Base-by-base conservation (phyloP, 2,113 vertebrate species). In the Eubucco bourcierii region DNA sequence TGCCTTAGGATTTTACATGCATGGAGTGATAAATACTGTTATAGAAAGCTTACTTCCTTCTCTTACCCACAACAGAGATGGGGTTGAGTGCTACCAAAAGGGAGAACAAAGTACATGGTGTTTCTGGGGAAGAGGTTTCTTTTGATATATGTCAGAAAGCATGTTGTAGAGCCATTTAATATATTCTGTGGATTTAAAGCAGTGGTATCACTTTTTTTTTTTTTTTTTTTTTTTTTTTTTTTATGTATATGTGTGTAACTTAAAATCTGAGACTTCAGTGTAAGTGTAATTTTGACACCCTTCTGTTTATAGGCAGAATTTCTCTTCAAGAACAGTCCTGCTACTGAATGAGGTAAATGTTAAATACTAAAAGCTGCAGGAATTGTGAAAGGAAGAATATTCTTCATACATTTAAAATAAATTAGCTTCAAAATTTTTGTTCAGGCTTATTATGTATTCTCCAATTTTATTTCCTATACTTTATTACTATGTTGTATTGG, bases 261-360 rank as follows among this genome's bases (percentile, higher is more conserved):
- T 4, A 4, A 84, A 92, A 23, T 9, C 37, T 23, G 39, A 87
- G 19, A 59, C 31, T 52, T 77, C 31, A 79, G 75, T 63, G 29
- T 68, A 56, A 81, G 37, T 68, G 27, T 84, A 53, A 83, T 47
- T 77, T 90, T 72, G 59, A 61, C 81, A 81, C 29, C 70, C 65
- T 91, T 97, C 74, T 78, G 29, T 92, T 96, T 96, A 52, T 28
- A 98, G 98, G 98, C 98, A 77, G 98, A 98, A 61, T 98, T 98
- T 93, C 97, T 98, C 84, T 98, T 98, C 97, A 98, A 96, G 96
- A 97, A 98, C 84, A 98, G 98, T 63, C 96, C 97, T 47, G 97
- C 97, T 76, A 87, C 60, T 0, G 71, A 98, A 79, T 98, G 95
- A 97, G 65, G 89, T 50, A 87, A 85, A 77, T 1, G 0, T 44